These are phyloP conservation scores for Synchiropus splendidus DNA, from an alignment of 2,113 vertebrate genomes.

Conservation along the genomic window DNA sequence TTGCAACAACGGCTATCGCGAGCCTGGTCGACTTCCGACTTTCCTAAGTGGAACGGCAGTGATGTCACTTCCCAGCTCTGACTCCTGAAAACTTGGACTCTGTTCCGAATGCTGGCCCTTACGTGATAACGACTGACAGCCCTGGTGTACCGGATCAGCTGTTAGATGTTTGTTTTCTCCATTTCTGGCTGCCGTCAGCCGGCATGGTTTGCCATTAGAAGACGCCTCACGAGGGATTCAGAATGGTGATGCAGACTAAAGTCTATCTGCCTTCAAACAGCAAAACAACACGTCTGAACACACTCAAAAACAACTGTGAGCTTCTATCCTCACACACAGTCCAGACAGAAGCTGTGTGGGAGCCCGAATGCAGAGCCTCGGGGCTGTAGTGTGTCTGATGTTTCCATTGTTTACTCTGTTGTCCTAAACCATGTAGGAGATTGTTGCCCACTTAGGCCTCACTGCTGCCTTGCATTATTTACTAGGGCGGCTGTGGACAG, in stretches of 20 bases:
- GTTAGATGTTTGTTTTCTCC: too few relatives aligned
- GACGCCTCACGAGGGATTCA: constrained; percentile 63
- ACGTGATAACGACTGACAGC: too few relatives aligned
- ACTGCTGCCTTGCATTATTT: constrained; percentile 50
- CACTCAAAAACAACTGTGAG: constrained; percentile 9
- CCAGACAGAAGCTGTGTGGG: constrained; percentile 45
- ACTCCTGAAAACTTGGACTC: too few relatives aligned
- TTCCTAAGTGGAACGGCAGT: too few relatives aligned
- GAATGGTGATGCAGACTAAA: constrained; percentile 48
- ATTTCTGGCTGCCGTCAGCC: constrained; percentile 49
- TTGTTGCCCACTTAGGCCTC: constrained; percentile 55
- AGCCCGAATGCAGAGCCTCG: constrained; percentile 46
- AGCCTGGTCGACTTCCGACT: too few relatives aligned
- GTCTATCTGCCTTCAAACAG: constrained; percentile 63
- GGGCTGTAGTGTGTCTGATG: constrained; percentile 56
- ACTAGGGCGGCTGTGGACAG: constrained; percentile 54
- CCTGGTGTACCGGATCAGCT: too few relatives aligned
- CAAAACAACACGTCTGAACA: constrained; percentile 52
- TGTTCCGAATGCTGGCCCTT: too few relatives aligned
- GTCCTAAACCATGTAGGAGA: constrained; percentile 55
- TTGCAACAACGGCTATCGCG: too few relatives aligned
- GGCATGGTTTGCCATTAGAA: constrained; percentile 66
- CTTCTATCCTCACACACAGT: background rate
- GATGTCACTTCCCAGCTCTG: too few relatives aligned
- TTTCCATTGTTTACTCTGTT: constrained; percentile 62